Percentiles rank a stretch among this genome's conserved stretches.
Conservation (phyloP, 2,113 vertebrate species). For the Fregetta grallaria region DNA sequence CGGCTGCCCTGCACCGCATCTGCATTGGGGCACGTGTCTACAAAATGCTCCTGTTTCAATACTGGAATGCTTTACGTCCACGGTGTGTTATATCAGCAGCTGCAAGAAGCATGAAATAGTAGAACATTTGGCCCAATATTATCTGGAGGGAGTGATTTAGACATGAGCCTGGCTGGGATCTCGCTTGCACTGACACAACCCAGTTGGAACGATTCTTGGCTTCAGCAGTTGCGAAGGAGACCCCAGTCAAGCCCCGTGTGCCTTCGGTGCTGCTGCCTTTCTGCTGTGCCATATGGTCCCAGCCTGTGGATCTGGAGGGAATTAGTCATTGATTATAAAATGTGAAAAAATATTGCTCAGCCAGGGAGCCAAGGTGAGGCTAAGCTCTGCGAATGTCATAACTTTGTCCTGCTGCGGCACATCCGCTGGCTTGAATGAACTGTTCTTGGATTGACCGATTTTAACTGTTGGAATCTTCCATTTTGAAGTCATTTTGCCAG, state of each 20-base stretch:
- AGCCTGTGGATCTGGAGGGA: not conserved
- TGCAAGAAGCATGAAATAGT: not conserved
- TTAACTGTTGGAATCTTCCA: not conserved
- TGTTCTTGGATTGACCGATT: not conserved
- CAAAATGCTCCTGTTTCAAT: accelerated
- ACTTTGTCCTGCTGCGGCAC: not conserved
- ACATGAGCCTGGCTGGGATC: not conserved
- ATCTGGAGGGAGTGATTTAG: not conserved
- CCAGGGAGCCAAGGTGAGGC: not conserved
- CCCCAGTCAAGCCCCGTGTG: not conserved
- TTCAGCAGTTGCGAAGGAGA: not conserved
- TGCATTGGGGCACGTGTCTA: not conserved
- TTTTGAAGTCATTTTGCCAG: not conserved
- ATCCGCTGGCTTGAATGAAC: not conserved
- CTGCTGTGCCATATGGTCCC: not conserved
- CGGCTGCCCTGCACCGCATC: not conserved
- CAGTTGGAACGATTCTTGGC: not conserved
- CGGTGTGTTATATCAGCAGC: not conserved
- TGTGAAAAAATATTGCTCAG: not conserved
- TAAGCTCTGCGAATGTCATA: not conserved
- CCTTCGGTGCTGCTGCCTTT: not conserved
- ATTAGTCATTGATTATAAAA: not conserved
- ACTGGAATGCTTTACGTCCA: not conserved
- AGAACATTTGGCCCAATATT: not conserved
- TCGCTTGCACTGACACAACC: not conserved